phyloP scores from a whole-genome alignment of 2,113 vertebrate species.

The Sclerurus mexicanus region DNA sequence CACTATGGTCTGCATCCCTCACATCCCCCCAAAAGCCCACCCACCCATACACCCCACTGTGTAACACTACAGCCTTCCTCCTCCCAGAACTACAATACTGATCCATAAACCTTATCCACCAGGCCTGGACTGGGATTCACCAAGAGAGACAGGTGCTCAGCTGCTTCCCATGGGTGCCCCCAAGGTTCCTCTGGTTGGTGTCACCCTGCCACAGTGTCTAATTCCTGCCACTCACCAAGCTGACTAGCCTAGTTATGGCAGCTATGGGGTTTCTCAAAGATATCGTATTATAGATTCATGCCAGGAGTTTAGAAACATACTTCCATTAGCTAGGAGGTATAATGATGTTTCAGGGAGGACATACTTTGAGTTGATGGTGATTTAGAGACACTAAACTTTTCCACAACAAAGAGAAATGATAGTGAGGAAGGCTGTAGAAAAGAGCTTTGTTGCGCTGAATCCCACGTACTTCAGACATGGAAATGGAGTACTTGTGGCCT shows the following conservation, averaged over 20 bases:
- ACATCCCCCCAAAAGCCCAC: neutral
- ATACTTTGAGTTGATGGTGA: neutral
- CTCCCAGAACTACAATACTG: neutral
- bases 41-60: neutral
- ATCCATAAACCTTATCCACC: neutral
- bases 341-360: neutral
- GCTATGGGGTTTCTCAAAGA: neutral
- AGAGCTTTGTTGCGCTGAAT: neutral
- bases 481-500: neutral
- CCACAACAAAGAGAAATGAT: neutral
- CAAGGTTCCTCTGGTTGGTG: neutral
- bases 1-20: neutral
- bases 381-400: neutral
- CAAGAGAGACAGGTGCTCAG: neutral
- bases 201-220: neutral
- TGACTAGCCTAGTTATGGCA: neutral
- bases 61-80: neutral
- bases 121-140: neutral
- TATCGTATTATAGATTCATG: neutral
- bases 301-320: neutral
- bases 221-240: neutral
- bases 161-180: neutral
- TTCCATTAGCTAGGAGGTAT: neutral
- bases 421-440: neutral
- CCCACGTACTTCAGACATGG: neutral